These are phyloP conservation scores for Drosophila mettleri DNA, from an alignment of 2,888 invertebrate genomes.

Conservation along the genomic window DNA sequence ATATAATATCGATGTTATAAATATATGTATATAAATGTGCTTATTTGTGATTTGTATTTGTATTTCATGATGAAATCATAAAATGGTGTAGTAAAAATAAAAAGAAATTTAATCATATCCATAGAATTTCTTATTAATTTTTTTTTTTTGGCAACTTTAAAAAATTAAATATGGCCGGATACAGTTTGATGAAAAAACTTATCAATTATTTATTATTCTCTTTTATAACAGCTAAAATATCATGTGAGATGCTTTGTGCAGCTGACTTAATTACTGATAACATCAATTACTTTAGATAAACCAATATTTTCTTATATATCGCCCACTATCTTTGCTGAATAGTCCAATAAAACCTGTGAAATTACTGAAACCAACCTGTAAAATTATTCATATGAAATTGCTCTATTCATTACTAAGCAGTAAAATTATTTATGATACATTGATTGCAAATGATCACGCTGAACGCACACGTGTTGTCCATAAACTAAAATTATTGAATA, in stretches of 20 bases:
- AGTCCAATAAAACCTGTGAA: constrained; percentile 4
- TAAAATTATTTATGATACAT: not conserved
- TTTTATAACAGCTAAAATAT: not conserved
- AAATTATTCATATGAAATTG: not conserved
- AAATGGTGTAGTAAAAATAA: constrained; percentile 2
- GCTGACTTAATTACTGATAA: constrained; percentile 6
- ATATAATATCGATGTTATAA: constrained; percentile 21
- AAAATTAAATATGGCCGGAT: not conserved
- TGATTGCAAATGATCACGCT: not conserved
- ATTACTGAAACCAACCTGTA: not conserved
- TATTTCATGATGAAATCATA: constrained; percentile 20
- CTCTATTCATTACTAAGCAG: not conserved
- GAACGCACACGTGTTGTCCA: not conserved
- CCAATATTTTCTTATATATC: not conserved
- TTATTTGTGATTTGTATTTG: constrained; percentile 36
- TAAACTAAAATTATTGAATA: no score
- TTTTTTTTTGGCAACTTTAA: not conserved
- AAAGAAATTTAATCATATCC: not conserved
- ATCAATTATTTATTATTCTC: not conserved
- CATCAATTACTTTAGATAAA: constrained; percentile 2
- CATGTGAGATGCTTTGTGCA: not conserved
- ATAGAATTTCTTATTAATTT: not conserved
- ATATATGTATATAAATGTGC: constrained; percentile 27
- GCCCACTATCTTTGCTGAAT: not conserved
- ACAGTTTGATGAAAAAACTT: not conserved